Evolutionary conservation across 2,113 vertebrate genomes (phyloP).

Genomic region (Crotophaga sulcirostris): DNA sequence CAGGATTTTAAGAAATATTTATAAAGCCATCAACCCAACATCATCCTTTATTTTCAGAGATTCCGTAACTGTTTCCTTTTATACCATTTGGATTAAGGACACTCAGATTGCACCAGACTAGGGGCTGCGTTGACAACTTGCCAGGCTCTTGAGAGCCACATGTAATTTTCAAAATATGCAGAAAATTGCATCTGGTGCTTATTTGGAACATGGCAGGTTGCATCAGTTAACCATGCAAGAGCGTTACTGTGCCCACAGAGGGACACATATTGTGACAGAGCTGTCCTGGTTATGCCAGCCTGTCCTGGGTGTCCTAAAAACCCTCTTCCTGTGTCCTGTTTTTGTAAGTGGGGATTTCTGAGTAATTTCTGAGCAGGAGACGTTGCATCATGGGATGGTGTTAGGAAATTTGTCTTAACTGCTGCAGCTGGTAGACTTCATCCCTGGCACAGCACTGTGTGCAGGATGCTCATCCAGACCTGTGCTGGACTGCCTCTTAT

Average conservation of each 20-base stretch:
- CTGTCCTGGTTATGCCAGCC: constrained; percentile 1
- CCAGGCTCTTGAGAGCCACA: not conserved
- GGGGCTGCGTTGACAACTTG: not conserved
- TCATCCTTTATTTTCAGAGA: constrained; percentile 15
- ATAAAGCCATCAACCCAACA: not conserved
- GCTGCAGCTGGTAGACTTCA: constrained; percentile 23
- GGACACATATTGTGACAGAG: constrained; percentile 24
- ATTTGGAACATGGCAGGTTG: not conserved
- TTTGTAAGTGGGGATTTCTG: constrained; percentile 59
- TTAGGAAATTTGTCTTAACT: constrained; percentile 50
- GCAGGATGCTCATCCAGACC: not conserved
- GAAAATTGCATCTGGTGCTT: constrained; percentile 31
- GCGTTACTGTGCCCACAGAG: constrained; percentile 25
- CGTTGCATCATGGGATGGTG: constrained; percentile 56
- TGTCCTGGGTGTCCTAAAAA: constrained; percentile 54
- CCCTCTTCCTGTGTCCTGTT: constrained; percentile 50
- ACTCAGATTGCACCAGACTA: not conserved
- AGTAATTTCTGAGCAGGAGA: constrained; percentile 67
- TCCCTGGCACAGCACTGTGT: fast-evolving
- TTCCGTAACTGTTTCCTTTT: constrained; percentile 35
- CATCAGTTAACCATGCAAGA: not conserved
- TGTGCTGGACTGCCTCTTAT: not conserved
- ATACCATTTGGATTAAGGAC: constrained; percentile 1
- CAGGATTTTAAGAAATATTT: not conserved
- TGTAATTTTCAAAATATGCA: constrained; percentile 17